phyloP scores from a whole-genome alignment of 2,797 vertebrate species.

The Spondyliosoma cantharus region DNA sequence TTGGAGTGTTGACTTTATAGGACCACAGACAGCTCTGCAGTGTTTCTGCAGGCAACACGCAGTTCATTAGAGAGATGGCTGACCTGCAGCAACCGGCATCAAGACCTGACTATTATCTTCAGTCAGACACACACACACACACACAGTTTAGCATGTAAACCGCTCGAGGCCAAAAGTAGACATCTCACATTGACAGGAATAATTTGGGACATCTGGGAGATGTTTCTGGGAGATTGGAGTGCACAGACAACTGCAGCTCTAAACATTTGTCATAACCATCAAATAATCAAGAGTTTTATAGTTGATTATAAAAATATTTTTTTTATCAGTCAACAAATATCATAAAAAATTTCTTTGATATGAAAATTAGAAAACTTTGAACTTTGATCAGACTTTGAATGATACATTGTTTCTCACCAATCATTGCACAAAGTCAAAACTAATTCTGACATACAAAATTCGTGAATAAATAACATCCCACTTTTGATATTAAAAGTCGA shows the following conservation, averaged over 20 bases:
- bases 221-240: constrained; percentile 30
- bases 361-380: neutral
- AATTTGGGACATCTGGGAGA: constrained; percentile 49
- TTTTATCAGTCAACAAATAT: neutral
- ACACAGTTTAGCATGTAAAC: constrained; percentile 12
- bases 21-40: constrained; percentile 73
- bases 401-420: too few relatives aligned
- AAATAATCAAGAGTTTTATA: neutral
- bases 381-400: too few relatives aligned
- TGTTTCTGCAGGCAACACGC: constrained; percentile 65
- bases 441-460: too few relatives aligned
- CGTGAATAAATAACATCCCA: neutral
- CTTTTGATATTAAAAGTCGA: neutral
- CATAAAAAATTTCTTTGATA: neutral
- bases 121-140: constrained; percentile 14
- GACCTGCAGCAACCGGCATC: constrained; percentile 74
- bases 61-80: constrained; percentile 82
- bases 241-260: constrained; percentile 23
- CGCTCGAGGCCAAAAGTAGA: constrained; percentile 6
- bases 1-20: constrained; percentile 76
- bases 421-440: too few relatives aligned
- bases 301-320: neutral
- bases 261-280: constrained; percentile 16
- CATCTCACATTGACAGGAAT: constrained; percentile 32
- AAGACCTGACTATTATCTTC: constrained; percentile 59